These are phyloP conservation scores for Agrenia bidenticulata DNA, from an alignment of 2,888 invertebrate species.

Conservation along the genomic window DNA sequence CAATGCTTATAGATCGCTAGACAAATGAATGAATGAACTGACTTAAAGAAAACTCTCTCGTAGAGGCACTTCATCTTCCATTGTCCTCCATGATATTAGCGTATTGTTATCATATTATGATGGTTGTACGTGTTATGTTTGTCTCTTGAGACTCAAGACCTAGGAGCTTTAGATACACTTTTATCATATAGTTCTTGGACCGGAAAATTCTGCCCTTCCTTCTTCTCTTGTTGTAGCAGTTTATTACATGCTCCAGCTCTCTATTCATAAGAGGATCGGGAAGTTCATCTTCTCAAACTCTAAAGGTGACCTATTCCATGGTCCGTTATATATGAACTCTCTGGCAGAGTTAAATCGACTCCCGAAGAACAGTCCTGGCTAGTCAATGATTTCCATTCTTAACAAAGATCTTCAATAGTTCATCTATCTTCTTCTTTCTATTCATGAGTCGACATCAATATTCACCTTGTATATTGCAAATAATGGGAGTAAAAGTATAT, in stretches of 20 bases:
- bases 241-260: no score
- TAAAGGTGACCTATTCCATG: no score
- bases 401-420: background rate
- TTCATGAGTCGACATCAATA: background rate
- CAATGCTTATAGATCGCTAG: background rate
- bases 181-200: background rate
- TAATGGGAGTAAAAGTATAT: background rate
- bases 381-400: slow-evolving; percentile 8
- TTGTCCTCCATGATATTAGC: slow-evolving; percentile 10
- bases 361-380: background rate
- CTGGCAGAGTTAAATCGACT: no score
- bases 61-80: slow-evolving; percentile 17
- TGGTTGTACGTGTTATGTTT: slow-evolving; percentile 5
- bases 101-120: slow-evolving; percentile 17
- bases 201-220: background rate
- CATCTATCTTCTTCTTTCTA: slow-evolving; percentile 2
- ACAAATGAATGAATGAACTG: slow-evolving; percentile 19
- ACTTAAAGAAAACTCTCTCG: slow-evolving; percentile 3
- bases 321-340: no score
- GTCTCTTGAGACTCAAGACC: background rate
- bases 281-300: no score
- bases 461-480: background rate
- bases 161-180: background rate
- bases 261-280: no score
- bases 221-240: no score